These are phyloP conservation scores for Conger conger DNA, from an alignment of 2,113 vertebrate species.

Conservation along the genomic window DNA sequence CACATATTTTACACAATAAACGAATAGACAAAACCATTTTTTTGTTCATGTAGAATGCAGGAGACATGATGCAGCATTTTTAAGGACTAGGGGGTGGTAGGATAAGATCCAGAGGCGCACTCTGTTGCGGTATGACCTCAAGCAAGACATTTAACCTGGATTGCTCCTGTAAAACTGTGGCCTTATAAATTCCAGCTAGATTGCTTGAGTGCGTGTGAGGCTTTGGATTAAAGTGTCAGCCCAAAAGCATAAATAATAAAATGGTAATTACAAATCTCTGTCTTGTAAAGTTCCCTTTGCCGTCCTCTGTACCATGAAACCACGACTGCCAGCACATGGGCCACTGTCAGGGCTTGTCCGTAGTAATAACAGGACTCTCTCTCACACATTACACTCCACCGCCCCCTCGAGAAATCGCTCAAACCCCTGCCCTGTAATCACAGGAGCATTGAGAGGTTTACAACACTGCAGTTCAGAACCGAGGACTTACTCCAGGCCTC, in stretches of 20 bases:
- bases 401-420: slow-evolving; percentile 40
- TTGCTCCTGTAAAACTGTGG: slow-evolving; percentile 43
- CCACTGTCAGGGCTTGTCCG: slow-evolving; percentile 53
- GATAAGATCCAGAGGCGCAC: slow-evolving; percentile 46
- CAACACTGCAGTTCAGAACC: slow-evolving; percentile 60
- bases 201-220: slow-evolving; percentile 48
- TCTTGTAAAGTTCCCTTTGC: slow-evolving; percentile 66
- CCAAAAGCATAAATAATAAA: slow-evolving; percentile 59
- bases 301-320: slow-evolving; percentile 50
- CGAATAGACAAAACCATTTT: background rate
- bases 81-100: slow-evolving; percentile 37
- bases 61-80: background rate
- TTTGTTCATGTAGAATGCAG: background rate
- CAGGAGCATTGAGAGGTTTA: slow-evolving; percentile 55
- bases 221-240: slow-evolving; percentile 48
- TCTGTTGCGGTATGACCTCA: slow-evolving; percentile 27
- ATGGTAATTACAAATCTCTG: slow-evolving; percentile 69
- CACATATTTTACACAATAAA: background rate
- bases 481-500: slow-evolving; percentile 60
- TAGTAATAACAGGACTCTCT: slow-evolving; percentile 40
- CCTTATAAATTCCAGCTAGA: slow-evolving; percentile 61
- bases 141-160: slow-evolving; percentile 34
- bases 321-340: slow-evolving; percentile 51
- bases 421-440: slow-evolving; percentile 60
- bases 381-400: slow-evolving; percentile 40